These are phyloP conservation scores for Loriculus beryllinus DNA, from an alignment of 2,797 vertebrate species.

Conservation along the genomic window DNA sequence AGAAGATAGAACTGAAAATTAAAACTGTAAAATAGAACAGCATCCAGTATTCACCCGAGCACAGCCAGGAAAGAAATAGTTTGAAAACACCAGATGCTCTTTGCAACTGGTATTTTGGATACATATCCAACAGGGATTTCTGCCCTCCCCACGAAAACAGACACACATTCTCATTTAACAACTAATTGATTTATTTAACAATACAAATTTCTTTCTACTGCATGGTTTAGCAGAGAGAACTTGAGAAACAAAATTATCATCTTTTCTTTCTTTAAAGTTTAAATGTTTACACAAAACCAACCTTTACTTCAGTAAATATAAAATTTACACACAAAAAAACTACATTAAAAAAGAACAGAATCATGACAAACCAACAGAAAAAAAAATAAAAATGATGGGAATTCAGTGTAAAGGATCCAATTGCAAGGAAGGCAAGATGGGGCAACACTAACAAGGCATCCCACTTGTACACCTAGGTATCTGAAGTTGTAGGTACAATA, in stretches of 20 bases:
- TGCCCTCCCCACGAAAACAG: conserved; percentile 56
- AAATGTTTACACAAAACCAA: conserved; percentile 73
- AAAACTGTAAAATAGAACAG: background rate
- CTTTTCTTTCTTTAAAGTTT: conserved; percentile 65
- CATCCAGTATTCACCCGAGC: background rate
- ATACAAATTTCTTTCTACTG: conserved; percentile 76
- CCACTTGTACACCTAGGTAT: conserved; percentile 58
- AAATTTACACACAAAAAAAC: conserved; percentile 74
- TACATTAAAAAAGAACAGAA: conserved; percentile 71
- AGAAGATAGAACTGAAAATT: background rate
- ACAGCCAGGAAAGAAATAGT: background rate
- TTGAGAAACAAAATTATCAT: conserved; percentile 73
- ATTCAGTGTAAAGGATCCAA: conserved; percentile 69
- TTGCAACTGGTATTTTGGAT: background rate
- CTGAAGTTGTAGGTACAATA: conserved; percentile 44
- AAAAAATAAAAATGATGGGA: background rate
- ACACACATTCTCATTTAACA: conserved; percentile 72
- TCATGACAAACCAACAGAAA: conserved; percentile 51
- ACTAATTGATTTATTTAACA: conserved; percentile 77
- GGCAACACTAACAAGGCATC: conserved; percentile 64
- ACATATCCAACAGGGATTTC: background rate
- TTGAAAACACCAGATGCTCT: background rate
- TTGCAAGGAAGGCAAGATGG: conserved; percentile 62
- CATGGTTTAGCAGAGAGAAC: conserved; percentile 72
- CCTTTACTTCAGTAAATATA: conserved; percentile 75